Conservation (phyloP, 1,140 invertebrate genomes). For the Drosophila lacteicornis region DNA sequence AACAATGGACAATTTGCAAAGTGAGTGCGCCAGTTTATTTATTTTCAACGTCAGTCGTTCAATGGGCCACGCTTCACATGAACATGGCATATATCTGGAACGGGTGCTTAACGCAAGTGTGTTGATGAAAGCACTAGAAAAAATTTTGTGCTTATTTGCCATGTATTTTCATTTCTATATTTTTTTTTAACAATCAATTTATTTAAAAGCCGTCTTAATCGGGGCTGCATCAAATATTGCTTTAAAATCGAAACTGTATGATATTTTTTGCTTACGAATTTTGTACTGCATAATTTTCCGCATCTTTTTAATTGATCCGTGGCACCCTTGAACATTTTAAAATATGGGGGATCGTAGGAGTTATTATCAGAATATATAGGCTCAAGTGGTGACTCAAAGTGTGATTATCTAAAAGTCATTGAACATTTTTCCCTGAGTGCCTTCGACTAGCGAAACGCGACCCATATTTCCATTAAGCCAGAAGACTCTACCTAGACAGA, state of each 20-base stretch:
- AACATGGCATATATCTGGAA: slow-evolving; percentile 25
- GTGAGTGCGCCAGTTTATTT: slow-evolving; percentile 57
- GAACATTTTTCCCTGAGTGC: slow-evolving; percentile 13
- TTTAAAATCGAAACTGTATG: too few species aligned
- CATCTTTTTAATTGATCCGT: not conserved
- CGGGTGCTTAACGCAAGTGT: slow-evolving; percentile 17
- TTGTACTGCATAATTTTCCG: not conserved
- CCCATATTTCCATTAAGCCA: slow-evolving; percentile 30
- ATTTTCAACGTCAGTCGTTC: slow-evolving; percentile 57
- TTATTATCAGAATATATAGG: too few species aligned
- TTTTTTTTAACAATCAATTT: not conserved
- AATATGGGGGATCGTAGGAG: not conserved
- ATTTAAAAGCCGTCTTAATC: too few species aligned
- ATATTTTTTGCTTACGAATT: not conserved
- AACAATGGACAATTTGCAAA: slow-evolving; percentile 73
- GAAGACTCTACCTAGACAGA: slow-evolving; percentile 18
- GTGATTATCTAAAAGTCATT: not conserved
- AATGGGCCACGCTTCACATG: slow-evolving; percentile 39
- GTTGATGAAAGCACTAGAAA: slow-evolving; percentile 3
- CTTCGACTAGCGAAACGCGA: slow-evolving; percentile 30
- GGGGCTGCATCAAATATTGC: too few species aligned
- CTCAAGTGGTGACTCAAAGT: not conserved
- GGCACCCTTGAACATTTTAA: not conserved
- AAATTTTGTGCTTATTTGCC: not conserved
- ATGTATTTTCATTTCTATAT: not conserved